phyloP scores from a whole-genome alignment of 2,113 vertebrate species.

The Gulo gulo region DNA sequence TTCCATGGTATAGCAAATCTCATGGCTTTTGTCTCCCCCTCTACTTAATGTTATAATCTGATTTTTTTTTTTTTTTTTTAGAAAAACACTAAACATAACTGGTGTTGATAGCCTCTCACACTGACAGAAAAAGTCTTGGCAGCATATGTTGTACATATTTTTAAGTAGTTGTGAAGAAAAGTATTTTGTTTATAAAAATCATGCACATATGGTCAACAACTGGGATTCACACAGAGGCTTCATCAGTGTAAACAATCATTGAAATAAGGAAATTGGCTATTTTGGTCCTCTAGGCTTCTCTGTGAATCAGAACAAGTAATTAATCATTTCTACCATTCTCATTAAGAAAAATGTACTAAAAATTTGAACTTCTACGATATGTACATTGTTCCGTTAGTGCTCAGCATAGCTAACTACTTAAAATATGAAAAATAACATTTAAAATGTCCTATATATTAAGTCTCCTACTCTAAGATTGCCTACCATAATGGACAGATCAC shows the following conservation, averaged over 20 bases:
- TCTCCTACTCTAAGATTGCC: not conserved
- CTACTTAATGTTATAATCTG: not conserved
- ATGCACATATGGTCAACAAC: slow-evolving; percentile 46
- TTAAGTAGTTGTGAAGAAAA: not conserved
- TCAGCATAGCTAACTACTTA: not conserved
- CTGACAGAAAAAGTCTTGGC: not conserved
- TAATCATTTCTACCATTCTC: slow-evolving; percentile 62
- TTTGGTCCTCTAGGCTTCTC: slow-evolving; percentile 36
- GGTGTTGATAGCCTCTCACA: slow-evolving; percentile 29
- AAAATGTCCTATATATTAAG: not conserved
- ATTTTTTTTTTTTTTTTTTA: not conserved
- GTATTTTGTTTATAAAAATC: slow-evolving; percentile 43
- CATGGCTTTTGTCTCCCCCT: not conserved
- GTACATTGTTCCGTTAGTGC: not conserved
- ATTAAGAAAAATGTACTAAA: slow-evolving; percentile 56
- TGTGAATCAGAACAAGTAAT: slow-evolving; percentile 67
- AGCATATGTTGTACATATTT: slow-evolving; percentile 43
- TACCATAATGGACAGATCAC: not conserved
- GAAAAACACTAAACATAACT: slow-evolving; percentile 10
- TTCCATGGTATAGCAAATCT: not conserved
- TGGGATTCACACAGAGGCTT: slow-evolving; percentile 36
- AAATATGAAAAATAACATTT: not conserved
- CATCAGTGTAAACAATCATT: slow-evolving; percentile 36
- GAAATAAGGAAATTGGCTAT: slow-evolving; percentile 47
- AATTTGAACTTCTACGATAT: not conserved